phyloP scores from a whole-genome alignment of 2,888 invertebrate species.

The Drosophila leonis region DNA sequence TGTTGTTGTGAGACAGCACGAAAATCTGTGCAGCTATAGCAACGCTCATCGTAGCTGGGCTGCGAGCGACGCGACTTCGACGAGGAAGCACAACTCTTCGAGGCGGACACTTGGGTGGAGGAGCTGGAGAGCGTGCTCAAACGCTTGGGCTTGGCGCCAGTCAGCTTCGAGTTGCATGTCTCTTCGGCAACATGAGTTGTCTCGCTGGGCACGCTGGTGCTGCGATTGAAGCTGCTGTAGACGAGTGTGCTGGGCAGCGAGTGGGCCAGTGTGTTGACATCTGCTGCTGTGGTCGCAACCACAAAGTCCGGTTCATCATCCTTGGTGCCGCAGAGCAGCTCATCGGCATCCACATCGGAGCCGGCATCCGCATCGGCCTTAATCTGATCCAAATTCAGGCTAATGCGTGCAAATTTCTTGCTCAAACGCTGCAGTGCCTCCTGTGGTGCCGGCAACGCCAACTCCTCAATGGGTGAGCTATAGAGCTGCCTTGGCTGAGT shows the following conservation, averaged over 20 bases:
- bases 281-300: conserved; percentile 35
- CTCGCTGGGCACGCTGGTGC: conserved; percentile 60
- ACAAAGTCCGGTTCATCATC: conserved; percentile 37
- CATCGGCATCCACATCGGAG: conserved; percentile 59
- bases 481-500: conserved; percentile 76
- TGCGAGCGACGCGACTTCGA: conserved; percentile 79
- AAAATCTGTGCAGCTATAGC: conserved; percentile 81
- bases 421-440: conserved; percentile 72
- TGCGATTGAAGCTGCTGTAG: conserved; percentile 66
- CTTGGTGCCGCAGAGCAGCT: conserved; percentile 40
- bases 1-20: conserved; percentile 57
- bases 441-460: conserved; percentile 59
- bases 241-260: conserved; percentile 77
- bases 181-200: conserved; percentile 43
- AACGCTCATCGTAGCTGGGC: conserved; percentile 82
- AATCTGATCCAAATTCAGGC: conserved; percentile 83
- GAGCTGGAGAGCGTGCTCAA: conserved; percentile 76
- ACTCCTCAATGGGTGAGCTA: conserved; percentile 82
- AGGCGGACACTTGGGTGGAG: conserved; percentile 72
- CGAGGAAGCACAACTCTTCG: conserved; percentile 63
- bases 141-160: conserved; percentile 84
- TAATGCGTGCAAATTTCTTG: conserved; percentile 83
- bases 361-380: conserved; percentile 57
- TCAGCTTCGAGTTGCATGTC: conserved; percentile 61
- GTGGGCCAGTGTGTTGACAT: conserved; percentile 58